These are phyloP conservation scores for Acanthococcus lagerstroemiae DNA, from an alignment of 2,888 invertebrate genomes.

Conservation along the genomic window DNA sequence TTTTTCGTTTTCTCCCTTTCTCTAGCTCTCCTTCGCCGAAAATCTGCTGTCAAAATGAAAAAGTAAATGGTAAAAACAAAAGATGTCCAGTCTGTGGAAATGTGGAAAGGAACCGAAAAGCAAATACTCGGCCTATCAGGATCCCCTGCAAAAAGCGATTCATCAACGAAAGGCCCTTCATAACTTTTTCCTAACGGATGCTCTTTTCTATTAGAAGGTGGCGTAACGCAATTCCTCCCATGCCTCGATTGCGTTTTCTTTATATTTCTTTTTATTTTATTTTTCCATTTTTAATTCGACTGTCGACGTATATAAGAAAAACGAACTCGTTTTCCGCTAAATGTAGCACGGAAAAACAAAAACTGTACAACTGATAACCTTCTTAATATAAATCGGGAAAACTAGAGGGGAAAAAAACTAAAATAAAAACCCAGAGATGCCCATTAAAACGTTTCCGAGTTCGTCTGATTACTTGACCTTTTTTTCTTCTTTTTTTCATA, in stretches of 20 bases:
- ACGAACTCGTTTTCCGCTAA: conserved; percentile 23
- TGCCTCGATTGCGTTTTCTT: background rate
- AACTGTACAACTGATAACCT: conserved; percentile 25
- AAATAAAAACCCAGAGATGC: conserved; percentile 15
- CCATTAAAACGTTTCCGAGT: conserved; percentile 16
- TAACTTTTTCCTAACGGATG: background rate
- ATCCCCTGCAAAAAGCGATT: conserved; percentile 5
- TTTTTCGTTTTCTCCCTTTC: no score
- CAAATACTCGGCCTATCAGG: background rate
- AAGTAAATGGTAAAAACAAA: conserved; percentile 8
- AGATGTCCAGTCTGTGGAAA: background rate
- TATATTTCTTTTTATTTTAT: background rate
- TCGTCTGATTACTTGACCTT: conserved; percentile 13
- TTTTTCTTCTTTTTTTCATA: background rate
- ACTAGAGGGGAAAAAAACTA: no score
- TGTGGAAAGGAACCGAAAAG: background rate
- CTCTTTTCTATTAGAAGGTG: background rate
- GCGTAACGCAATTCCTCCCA: no score
- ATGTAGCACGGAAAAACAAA: conserved; percentile 16
- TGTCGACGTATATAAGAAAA: conserved; percentile 1
- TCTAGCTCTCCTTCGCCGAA: background rate
- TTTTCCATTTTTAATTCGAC: conserved; percentile 23
- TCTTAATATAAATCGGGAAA: background rate
- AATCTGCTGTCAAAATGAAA: background rate
- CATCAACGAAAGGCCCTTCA: background rate